Conservation (phyloP, 1,140 invertebrate species). For the Aphaenogaster rudis region DNA sequence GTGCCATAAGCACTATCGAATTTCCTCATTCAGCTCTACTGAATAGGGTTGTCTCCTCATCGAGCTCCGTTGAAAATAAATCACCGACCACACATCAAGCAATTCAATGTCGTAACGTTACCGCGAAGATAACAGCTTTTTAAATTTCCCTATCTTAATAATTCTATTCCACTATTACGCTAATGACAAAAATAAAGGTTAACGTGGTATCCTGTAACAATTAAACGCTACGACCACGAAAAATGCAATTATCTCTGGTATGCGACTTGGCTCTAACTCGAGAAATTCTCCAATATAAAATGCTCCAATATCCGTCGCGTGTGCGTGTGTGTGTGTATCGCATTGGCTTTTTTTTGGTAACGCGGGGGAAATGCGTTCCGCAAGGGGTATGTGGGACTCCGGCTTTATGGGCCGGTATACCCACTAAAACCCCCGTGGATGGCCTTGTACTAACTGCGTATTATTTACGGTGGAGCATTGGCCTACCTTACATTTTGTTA, state of each 20-base stretch:
- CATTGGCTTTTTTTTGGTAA: not conserved
- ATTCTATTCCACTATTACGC: slow-evolving; percentile 3
- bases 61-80: slow-evolving; percentile 39
- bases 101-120: slow-evolving; percentile 15
- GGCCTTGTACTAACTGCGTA: no score
- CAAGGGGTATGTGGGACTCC: no score
- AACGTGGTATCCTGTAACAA: slow-evolving; percentile 34
- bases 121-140: slow-evolving; percentile 15
- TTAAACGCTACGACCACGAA: slow-evolving; percentile 24
- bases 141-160: not conserved
- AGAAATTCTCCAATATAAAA: slow-evolving; percentile 30
- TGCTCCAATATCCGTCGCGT: not conserved
- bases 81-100: slow-evolving; percentile 8
- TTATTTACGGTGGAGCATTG: no score
- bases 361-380: no score
- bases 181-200: slow-evolving; percentile 47
- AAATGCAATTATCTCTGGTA: slow-evolving; percentile 47
- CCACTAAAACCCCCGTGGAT: no score
- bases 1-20: slow-evolving; percentile 56
- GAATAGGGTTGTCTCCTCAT: slow-evolving; percentile 13
- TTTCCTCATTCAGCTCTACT: slow-evolving; percentile 43
- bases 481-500: slow-evolving; percentile 19
- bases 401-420: no score
- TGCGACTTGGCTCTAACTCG: not conserved
- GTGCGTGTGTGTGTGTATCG: not conserved